Conservation (phyloP, 2,113 vertebrate genomes). For the Barbus barbus region DNA sequence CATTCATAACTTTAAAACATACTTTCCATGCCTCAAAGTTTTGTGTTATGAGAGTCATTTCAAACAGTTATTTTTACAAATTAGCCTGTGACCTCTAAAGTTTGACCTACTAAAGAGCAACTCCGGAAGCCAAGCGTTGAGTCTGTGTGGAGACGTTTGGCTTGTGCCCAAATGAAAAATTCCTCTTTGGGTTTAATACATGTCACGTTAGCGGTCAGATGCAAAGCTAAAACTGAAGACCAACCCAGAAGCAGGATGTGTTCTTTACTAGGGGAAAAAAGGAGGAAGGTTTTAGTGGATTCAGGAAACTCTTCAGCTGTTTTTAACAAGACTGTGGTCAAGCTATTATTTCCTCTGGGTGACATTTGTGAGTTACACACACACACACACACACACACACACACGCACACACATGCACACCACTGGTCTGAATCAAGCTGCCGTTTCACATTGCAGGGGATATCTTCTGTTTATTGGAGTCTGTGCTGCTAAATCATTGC, state of each 20-base stretch:
- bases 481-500: background rate
- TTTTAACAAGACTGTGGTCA: slow-evolving; percentile 2
- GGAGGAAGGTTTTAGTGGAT: background rate
- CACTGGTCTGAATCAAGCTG: background rate
- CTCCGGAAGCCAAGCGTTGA: background rate
- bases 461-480: background rate
- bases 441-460: background rate
- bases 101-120: background rate
- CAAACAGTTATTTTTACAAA: background rate
- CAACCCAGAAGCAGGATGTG: background rate
- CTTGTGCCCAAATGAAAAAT: background rate
- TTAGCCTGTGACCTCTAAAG: background rate
- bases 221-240: background rate
- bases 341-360: slow-evolving; percentile 7
- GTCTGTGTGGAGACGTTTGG: background rate
- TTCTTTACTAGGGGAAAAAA: background rate
- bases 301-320: background rate
- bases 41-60: background rate
- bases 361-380: slow-evolving; percentile 3
- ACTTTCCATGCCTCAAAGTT: background rate
- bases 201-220: background rate
- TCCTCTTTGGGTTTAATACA: background rate
- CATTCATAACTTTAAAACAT: no score
- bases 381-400: background rate
- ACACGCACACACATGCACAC: background rate